Conservation (phyloP, 2,888 invertebrate species). For the Trachelus stipa region DNA sequence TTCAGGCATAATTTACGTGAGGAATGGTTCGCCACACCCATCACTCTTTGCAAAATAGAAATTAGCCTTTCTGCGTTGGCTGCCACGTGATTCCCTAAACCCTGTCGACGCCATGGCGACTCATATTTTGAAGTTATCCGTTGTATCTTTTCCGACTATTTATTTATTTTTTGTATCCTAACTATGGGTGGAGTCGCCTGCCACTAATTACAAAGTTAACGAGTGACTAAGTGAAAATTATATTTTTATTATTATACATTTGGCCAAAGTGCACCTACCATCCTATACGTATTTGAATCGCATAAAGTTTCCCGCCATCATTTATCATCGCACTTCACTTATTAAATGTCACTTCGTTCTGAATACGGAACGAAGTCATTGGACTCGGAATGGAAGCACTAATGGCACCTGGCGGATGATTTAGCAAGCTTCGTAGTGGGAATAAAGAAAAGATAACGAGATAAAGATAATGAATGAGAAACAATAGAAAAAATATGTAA, state of each 20-base stretch:
- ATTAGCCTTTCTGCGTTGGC: not conserved
- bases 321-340: not conserved
- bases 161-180: not conserved
- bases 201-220: conserved; percentile 3
- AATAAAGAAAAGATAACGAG: not conserved
- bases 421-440: not conserved
- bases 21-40: not conserved
- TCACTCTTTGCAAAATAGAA: not conserved
- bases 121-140: not conserved
- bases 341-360: not conserved
- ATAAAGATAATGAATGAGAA: not conserved
- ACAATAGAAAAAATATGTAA: not conserved
- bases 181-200: not conserved
- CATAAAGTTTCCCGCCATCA: not conserved
- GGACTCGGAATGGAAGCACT: not conserved
- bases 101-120: not conserved
- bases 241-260: not conserved
- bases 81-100: not conserved
- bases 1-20: conserved; percentile 48
- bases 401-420: not conserved
- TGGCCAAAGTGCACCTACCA: not conserved
- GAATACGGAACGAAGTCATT: not conserved
- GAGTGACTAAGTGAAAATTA: conserved; percentile 1
- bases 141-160: not conserved
- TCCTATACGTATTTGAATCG: not conserved